Base-by-base conservation (phyloP, 1,140 invertebrate species). In the Lutraria rhynchaena region DNA sequence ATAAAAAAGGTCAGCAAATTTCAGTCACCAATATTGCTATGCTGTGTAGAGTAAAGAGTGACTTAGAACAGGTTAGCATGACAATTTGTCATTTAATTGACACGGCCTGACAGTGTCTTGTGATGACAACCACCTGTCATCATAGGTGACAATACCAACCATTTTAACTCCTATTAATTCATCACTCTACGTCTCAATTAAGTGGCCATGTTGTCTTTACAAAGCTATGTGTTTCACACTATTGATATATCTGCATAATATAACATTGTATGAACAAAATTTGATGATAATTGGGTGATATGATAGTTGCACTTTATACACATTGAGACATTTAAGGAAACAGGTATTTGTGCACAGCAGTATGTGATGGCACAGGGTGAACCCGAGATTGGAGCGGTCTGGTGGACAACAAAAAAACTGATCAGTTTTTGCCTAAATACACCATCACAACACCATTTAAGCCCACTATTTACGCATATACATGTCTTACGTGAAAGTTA, bases 111-210 rank as follows among this genome's bases (percentile, higher is more conserved):
- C 63, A 67, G 15, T 37, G 24, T 31, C 29, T 67, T 67, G n/a
- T 7, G 17, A 49, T 67, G 63, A 46, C 41, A 67, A 67, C 22
- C 63, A 67, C 63, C 63, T 67, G 63, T 67, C 63, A 67, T 46
- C 1, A 0, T 5, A 29, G 41, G 41, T 67, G 41, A 46, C 63
- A 67, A 46, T 46, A 41, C 35, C 31, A 9, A 67, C 41, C 49
- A 67, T 67, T 19, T 46, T 49, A 67, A n/a, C 31, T 46, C 63
- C 15, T 41, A 67, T 55, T 46, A 46, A 37, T 29, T 46, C 22
- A 29, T 67, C n/a, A 46, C 24, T 31, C 61, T 49, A 11, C 0
- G 5, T 41, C 46, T 67, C 17, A 67, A 27, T 29, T 67, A 41
- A 67, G 37, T 41, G 31, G 31, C n/a, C 41, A 51, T 9, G 24